A percentile compares a stretch with the other conserved stretches of the same genome.
Evolutionary conservation across 2,888 invertebrate species (phyloP).

Genomic region (Pristionchus maxplancki): DNA sequence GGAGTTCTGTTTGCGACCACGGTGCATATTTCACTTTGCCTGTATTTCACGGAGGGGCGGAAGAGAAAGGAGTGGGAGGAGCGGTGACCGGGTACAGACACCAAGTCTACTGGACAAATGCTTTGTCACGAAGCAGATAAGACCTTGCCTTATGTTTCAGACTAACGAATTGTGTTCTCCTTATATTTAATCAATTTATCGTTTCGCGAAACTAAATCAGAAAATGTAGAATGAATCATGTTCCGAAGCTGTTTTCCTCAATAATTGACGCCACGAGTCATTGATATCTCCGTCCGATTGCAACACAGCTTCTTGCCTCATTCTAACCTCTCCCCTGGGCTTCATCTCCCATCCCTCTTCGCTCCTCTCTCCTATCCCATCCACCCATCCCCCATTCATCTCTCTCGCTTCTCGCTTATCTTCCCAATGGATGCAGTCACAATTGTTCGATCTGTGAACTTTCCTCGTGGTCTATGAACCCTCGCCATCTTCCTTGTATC

Average conservation of each 20-base stretch:
- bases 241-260: background rate
- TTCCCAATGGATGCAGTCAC: background rate
- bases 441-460: background rate
- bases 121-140: background rate
- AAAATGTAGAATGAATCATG: no score
- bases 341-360: slow-evolving; percentile 9
- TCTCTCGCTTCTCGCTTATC: background rate
- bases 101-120: background rate
- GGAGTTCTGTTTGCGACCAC: slow-evolving; percentile 5
- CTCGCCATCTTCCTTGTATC: background rate
- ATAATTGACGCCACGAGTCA: background rate
- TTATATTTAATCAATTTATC: no score
- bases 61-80: background rate
- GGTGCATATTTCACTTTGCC: background rate
- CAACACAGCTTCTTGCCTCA: slow-evolving; percentile 8
- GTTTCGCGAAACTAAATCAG: no score
- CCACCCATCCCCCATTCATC: slow-evolving; percentile 34
- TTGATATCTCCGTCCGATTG: background rate
- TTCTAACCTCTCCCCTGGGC: slow-evolving; percentile 18
- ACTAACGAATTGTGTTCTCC: no score
- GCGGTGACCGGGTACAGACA: background rate
- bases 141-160: no score
- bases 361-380: slow-evolving; percentile 45
- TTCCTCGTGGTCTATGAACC: background rate
- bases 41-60: background rate